These are phyloP conservation scores for Sebastes miniatus DNA, from an alignment of 2,797 vertebrate species.

Conservation along the genomic window DNA sequence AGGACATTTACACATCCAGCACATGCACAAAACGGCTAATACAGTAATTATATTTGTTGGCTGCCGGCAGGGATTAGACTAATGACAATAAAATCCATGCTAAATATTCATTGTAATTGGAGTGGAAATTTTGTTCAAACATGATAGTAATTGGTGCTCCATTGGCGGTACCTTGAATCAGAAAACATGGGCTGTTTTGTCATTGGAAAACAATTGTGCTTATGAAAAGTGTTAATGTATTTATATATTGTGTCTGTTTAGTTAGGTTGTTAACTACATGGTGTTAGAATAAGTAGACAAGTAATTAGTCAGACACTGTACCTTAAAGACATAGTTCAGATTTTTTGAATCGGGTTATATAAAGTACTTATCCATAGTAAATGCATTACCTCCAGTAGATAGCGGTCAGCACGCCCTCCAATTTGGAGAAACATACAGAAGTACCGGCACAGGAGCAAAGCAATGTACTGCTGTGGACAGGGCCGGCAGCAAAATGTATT, in stretches of 20 bases:
- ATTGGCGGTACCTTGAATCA: constrained; percentile 11
- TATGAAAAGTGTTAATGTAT: neutral
- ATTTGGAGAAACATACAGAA: neutral
- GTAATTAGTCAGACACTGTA: neutral
- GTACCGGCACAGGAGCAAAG: neutral
- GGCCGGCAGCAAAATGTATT: neutral
- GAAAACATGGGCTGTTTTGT: neutral
- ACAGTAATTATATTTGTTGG: constrained; percentile 68
- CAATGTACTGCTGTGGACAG: neutral
- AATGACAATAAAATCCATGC: constrained; percentile 63
- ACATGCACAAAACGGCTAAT: constrained; percentile 52
- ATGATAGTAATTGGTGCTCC: constrained; percentile 38
- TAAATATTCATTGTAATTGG: constrained; percentile 66
- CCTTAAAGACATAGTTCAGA: neutral
- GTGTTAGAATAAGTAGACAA: neutral
- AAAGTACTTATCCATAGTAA: neutral
- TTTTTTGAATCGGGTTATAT: neutral
- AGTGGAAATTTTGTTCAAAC: constrained; percentile 53
- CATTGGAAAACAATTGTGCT: constrained; percentile 9
- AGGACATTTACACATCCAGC: neutral
- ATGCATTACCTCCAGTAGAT: neutral
- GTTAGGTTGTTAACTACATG: neutral
- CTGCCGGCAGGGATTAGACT: constrained; percentile 66
- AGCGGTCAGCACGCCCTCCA: neutral
- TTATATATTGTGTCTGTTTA: neutral